Conservation (phyloP, 2,888 invertebrate genomes). For the Meganola albula region DNA sequence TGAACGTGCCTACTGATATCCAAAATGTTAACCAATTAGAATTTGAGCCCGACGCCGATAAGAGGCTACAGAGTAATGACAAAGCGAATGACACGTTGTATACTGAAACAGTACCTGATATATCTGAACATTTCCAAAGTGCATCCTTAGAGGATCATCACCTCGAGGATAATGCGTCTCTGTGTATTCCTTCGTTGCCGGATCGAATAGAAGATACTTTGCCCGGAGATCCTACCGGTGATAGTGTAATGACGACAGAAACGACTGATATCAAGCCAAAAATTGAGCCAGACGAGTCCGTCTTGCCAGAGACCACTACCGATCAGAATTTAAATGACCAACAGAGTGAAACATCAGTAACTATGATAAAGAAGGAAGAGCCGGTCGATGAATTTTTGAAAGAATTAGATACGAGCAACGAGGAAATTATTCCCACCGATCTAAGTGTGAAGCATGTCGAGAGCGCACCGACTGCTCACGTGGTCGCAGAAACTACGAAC, state of each 20-base stretch:
- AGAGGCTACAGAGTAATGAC: constrained; percentile 48
- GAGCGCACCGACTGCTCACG: constrained; percentile 36
- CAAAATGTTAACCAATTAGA: constrained; percentile 45
- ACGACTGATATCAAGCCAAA: constrained; percentile 4
- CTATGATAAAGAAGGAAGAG: constrained; percentile 19
- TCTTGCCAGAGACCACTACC: not conserved
- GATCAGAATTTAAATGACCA: constrained; percentile 7
- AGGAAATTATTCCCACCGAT: constrained; percentile 76
- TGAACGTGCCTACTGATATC: constrained; percentile 36
- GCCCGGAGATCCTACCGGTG: constrained; percentile 28
- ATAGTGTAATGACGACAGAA: constrained; percentile 7
- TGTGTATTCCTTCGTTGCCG: constrained; percentile 30
- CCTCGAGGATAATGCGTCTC: not conserved
- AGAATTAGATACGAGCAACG: constrained; percentile 36
- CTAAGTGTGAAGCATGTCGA: constrained; percentile 64
- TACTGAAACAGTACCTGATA: constrained; percentile 55
- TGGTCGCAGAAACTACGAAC: constrained; percentile 40
- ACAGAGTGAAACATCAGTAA: constrained; percentile 9
- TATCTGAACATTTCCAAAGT: constrained; percentile 26
- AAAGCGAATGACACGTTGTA: constrained; percentile 40
- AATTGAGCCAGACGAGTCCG: not conserved
- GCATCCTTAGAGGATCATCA: constrained; percentile 38
- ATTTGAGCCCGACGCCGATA: constrained; percentile 45
- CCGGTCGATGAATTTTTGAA: constrained; percentile 15
- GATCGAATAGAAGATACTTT: constrained; percentile 43